phyloP scores from a whole-genome alignment of 2,888 invertebrate genomes.

The Portevinia maculata region DNA sequence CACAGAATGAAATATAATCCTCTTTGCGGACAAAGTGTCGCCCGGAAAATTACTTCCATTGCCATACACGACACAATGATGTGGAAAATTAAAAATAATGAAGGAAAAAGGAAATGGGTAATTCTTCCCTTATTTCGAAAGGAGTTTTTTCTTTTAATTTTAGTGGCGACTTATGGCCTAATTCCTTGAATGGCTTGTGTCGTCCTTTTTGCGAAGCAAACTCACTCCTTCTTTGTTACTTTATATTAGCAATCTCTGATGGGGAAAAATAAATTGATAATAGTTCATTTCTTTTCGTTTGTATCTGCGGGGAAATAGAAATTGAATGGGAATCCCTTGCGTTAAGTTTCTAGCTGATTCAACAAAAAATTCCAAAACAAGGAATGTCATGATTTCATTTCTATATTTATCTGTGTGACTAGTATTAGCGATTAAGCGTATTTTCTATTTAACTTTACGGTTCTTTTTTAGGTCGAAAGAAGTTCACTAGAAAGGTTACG shows the following conservation, averaged over 20 bases:
- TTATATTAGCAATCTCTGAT: conserved; percentile 26
- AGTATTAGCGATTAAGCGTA: background rate
- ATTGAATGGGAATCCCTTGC: conserved; percentile 17
- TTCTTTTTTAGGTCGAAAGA: conserved; percentile 23
- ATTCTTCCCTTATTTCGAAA: background rate
- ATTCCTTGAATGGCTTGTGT: conserved; percentile 8
- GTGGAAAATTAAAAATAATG: conserved; percentile 54
- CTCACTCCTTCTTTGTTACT: conserved; percentile 1
- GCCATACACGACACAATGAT: conserved; percentile 42
- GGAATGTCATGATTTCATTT: background rate
- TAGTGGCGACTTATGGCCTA: conserved; percentile 21
- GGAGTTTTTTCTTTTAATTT: background rate
- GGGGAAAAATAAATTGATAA: conserved; percentile 52
- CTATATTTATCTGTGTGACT: background rate
- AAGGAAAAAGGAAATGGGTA: background rate
- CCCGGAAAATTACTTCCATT: conserved; percentile 30
- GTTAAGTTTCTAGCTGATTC: conserved; percentile 16
- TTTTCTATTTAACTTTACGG: conserved; percentile 37
- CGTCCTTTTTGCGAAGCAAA: background rate
- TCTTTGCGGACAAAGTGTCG: conserved; percentile 8
- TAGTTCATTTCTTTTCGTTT: conserved; percentile 10
- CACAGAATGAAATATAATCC: conserved; percentile 22
- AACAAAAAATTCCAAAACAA: background rate
- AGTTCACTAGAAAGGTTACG: conserved; percentile 33
- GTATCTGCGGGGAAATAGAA: conserved; percentile 5